Base-by-base conservation (phyloP, 2,113 vertebrate genomes). In the Xenopus tropicalis region DNA sequence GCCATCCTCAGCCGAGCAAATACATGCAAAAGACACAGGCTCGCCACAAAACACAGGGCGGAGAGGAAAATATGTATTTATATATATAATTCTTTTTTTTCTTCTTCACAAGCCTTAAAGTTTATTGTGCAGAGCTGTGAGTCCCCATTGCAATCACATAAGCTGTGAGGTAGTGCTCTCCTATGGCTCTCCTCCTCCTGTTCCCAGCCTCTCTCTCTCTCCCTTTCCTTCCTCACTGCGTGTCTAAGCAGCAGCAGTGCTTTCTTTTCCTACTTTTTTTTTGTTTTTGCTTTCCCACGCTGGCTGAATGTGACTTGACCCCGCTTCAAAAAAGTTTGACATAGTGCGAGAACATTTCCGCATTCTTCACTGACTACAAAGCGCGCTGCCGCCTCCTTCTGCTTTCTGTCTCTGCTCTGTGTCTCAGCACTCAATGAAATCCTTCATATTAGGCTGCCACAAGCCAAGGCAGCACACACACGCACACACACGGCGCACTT, bases 321-420 rank as follows among this genome's bases (percentile, higher is more conserved):
- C 94, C 94, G 91, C 90, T 98, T 94, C 93, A 94, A 94, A 94
- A 93, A 93, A 93, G 93, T 96, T 94, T 96, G 96, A 96, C 95
- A 98, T 91, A 92, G 93, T 91, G 93, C 93, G 93, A 90, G 92
- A 92, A 95, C 94, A 94, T 97, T 98, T 98, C 95, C 96, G 96
- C 96, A 98, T 98, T 98, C 96, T 94, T 94, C 91, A 48, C 62
- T 84, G 91, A 97, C 96, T 96, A 96, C 95, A 98, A 98, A 97
- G 95, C 83, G 12, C 87, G 90, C 85, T 88, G 88, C 93, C 96
- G 94, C 94, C 94, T 93, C 88, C 91, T 92, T 91, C 93, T 91
- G 91, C 93, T 93, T 91, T 93, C 89, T 90, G 92, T 92, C 90
- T 90, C 92, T 90, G 93, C 91, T 90, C 92, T 90, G 86, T 89